phyloP scores from a whole-genome alignment of 2,113 vertebrate genomes.

The Sebastes fasciatus region DNA sequence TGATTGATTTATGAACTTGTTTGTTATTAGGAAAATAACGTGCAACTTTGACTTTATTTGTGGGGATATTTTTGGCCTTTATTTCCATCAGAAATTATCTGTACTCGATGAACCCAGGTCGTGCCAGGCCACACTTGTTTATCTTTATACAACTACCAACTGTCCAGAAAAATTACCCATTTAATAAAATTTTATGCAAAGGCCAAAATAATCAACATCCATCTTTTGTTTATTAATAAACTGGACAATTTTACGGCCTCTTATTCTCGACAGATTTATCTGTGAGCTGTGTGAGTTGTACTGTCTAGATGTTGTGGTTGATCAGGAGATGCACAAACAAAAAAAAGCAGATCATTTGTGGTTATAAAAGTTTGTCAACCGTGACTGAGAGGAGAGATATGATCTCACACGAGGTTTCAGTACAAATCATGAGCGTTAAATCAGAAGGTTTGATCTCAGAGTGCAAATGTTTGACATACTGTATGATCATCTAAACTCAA shows the following conservation, averaged over 20 bases:
- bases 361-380: background rate
- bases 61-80: background rate
- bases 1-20: background rate
- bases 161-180: background rate
- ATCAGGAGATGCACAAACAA: constrained; percentile 24
- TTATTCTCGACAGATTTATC: background rate
- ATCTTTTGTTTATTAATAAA: constrained; percentile 11
- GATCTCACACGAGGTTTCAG: background rate
- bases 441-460: constrained; percentile 5
- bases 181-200: background rate
- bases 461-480: constrained; percentile 16
- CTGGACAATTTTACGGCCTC: background rate
- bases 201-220: background rate
- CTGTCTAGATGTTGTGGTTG: background rate
- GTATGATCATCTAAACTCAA: background rate
- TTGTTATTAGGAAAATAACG: background rate
- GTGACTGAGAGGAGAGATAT: constrained; percentile 14
- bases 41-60: background rate
- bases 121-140: background rate
- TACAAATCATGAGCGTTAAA: constrained; percentile 3
- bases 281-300: background rate
- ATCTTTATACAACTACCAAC: background rate
- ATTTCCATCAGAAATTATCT: background rate
- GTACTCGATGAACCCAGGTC: background rate
- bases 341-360: background rate